Percentiles rank a stretch among this genome's conserved stretches.
phyloP scores from a whole-genome alignment of 2,888 invertebrate species.

The Drosophila pseudotalamancana region DNA sequence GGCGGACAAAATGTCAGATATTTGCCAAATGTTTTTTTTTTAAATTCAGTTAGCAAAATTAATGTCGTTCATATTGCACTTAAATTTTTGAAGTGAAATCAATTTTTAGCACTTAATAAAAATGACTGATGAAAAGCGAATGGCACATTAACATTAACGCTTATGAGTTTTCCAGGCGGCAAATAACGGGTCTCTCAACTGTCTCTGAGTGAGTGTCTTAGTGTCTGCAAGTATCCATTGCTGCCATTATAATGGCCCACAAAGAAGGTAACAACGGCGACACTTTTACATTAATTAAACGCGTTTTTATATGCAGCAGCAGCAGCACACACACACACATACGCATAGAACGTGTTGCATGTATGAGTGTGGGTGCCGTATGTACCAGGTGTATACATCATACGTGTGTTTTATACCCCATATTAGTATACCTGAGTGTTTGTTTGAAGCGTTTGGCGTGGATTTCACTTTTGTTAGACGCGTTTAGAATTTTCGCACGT shows the following conservation, averaged over 20 bases:
- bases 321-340: constrained; percentile 9
- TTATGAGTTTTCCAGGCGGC: constrained; percentile 33
- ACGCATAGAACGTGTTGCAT: constrained; percentile 11
- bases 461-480: constrained; percentile 20
- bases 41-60: neutral
- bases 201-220: constrained; percentile 10
- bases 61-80: neutral
- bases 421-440: constrained; percentile 25
- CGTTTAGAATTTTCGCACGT: constrained; percentile 61
- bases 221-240: constrained; percentile 37
- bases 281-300: constrained; percentile 79
- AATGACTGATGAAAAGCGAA: constrained; percentile 52
- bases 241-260: constrained; percentile 38
- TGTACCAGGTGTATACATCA: constrained; percentile 56
- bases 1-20: neutral
- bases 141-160: constrained; percentile 71
- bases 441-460: constrained; percentile 33
- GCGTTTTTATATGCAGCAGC: constrained; percentile 69
- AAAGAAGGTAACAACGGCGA: constrained; percentile 49
- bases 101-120: constrained; percentile 67
- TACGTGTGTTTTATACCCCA: constrained; percentile 39
- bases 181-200: neutral
- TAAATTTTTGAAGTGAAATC: constrained; percentile 16
- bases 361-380: constrained; percentile 8
- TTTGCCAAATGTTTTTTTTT: neutral